These are phyloP conservation scores for Eilema griseolum DNA, from an alignment of 2,888 invertebrate species.

Conservation along the genomic window DNA sequence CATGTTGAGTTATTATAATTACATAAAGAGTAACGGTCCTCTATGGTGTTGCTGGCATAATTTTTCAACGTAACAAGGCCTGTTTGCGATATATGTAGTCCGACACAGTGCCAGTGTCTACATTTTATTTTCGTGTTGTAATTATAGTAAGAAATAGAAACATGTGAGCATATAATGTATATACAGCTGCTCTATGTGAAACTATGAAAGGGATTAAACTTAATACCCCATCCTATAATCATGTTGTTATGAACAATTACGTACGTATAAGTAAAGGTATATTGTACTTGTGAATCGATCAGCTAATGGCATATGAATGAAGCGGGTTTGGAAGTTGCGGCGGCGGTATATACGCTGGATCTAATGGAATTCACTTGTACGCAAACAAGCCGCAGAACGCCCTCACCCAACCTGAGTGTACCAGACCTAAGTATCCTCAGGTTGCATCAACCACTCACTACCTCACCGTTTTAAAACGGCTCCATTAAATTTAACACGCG, in stretches of 20 bases:
- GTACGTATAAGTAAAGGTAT: conserved; percentile 62
- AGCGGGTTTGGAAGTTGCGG: conserved; percentile 78
- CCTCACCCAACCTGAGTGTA: conserved; percentile 65
- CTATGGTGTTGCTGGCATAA: conserved; percentile 27
- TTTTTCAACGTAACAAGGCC: conserved; percentile 25
- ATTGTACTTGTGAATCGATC: conserved; percentile 82
- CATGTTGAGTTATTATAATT: conserved; percentile 74
- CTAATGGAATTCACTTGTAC: conserved; percentile 87
- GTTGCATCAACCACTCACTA: conserved; percentile 49
- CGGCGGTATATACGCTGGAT: conserved; percentile 78
- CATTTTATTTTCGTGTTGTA: background rate
- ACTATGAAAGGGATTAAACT: conserved; percentile 24
- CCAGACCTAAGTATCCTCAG: conserved; percentile 62
- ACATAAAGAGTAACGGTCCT: conserved; percentile 57
- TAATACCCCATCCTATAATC: conserved; percentile 31
- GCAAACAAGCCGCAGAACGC: conserved; percentile 83
- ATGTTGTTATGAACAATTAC: conserved; percentile 33
- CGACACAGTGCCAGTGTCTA: background rate
- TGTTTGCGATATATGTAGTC: conserved; percentile 8
- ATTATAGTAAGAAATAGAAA: background rate
- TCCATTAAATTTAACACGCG: conserved; percentile 40
- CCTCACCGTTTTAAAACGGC: conserved; percentile 48
- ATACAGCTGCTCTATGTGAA: background rate
- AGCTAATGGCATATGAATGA: conserved; percentile 86
- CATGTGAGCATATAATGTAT: too few relatives aligned